These are phyloP conservation scores for Myripristis murdjan DNA, from an alignment of 2,797 vertebrate genomes.

Conservation along the genomic window DNA sequence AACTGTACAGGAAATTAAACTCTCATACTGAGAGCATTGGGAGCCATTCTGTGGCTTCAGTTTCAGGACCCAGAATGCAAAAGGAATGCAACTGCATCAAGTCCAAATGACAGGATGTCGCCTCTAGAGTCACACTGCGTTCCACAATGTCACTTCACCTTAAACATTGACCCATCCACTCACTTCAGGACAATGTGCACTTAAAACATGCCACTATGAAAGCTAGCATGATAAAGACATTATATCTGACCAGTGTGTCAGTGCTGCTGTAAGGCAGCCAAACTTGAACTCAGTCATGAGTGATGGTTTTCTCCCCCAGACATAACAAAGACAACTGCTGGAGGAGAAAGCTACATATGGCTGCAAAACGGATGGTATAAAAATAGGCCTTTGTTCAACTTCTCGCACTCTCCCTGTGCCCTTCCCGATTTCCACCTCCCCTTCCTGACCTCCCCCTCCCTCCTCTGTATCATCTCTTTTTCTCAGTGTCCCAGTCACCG, in stretches of 20 bases:
- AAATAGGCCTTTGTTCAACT: constrained; percentile 67
- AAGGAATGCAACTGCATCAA: constrained; percentile 12
- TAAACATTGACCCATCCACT: constrained; percentile 16
- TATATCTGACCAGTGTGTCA: constrained; percentile 10
- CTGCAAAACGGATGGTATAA: constrained; percentile 31
- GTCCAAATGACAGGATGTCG: constrained; percentile 16
- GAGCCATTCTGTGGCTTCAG: neutral
- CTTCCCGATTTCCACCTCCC: constrained; percentile 40
- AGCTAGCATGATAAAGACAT: neutral
- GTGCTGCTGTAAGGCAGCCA: constrained; percentile 15
- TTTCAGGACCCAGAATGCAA: constrained; percentile 12
- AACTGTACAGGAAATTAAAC: constrained; percentile 53
- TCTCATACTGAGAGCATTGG: neutral
- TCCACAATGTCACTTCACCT: constrained; percentile 17
- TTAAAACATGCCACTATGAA: neutral
- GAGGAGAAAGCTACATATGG: constrained; percentile 28
- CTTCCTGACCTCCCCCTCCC: neutral
- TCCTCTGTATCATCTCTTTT: constrained; percentile 9
- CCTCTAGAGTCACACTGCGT: constrained; percentile 25
- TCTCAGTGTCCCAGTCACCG: neutral
- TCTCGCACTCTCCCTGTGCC: constrained; percentile 22
- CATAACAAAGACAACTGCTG: constrained; percentile 44
- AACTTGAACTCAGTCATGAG: constrained; percentile 6
- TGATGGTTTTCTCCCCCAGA: constrained; percentile 34
- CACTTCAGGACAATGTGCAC: neutral